Conservation (phyloP, 2,113 vertebrate genomes). For the Heteronetta atricapilla region DNA sequence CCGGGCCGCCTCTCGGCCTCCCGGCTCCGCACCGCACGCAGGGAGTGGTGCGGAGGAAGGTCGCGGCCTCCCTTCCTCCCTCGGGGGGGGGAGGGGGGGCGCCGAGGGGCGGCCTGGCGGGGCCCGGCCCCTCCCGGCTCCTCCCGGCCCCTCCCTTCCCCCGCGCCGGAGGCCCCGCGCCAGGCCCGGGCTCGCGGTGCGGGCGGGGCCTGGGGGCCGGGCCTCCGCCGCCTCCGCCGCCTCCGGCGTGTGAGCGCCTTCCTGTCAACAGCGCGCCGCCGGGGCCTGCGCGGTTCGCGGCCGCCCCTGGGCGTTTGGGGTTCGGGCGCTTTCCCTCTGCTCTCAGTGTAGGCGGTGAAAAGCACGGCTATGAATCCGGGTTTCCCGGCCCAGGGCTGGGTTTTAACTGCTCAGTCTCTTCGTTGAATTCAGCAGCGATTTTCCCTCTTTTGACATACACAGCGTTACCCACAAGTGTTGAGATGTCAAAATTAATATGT, state of each 20-base stretch:
- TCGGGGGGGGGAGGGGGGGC: background rate
- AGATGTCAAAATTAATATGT: background rate
- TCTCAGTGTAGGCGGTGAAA: background rate
- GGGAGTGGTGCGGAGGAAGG: background rate
- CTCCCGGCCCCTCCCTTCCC: background rate
- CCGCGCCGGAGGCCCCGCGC: background rate
- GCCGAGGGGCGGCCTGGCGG: background rate
- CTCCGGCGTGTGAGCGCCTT: background rate
- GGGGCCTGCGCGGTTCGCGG: background rate
- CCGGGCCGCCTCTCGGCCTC: background rate
- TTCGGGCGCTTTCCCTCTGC: slow-evolving; percentile 75
- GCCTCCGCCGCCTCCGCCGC: background rate
- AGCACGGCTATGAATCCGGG: rapidly evolving
- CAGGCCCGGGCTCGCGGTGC: background rate
- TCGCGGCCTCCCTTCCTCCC: background rate
- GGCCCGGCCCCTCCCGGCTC: background rate
- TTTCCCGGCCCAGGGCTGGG: background rate
- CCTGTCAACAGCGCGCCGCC: background rate
- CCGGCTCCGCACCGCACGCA: too few species aligned
- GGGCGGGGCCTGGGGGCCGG: background rate
- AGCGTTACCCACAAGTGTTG: rapidly evolving
- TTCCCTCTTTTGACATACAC: background rate
- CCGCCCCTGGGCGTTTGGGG: rapidly evolving
- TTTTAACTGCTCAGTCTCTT: rapidly evolving
- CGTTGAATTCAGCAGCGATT: background rate